Evolutionary conservation across 1,140 invertebrate genomes (phyloP).

Genomic region (Cephus cinctus): DNA sequence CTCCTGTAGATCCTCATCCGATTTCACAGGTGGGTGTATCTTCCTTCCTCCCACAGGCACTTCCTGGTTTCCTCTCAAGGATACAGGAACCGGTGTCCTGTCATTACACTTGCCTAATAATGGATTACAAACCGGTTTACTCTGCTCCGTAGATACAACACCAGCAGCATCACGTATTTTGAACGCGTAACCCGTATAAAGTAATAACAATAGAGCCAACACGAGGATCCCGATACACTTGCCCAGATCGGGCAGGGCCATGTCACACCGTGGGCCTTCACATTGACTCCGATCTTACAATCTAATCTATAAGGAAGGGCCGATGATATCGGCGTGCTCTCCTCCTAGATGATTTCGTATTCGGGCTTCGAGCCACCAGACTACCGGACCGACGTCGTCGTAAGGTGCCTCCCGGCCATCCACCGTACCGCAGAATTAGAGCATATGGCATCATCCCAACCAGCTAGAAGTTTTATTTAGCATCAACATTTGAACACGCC

Average conservation of each 20-base stretch:
- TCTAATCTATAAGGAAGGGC: too few relatives aligned
- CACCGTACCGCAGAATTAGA: slow-evolving; percentile 44
- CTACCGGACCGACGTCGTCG: slow-evolving; percentile 18
- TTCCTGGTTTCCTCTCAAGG: background rate
- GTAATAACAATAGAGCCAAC: slow-evolving; percentile 28
- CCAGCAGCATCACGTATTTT: slow-evolving; percentile 36
- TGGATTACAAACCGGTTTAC: slow-evolving; percentile 13
- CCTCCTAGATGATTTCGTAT: too few relatives aligned
- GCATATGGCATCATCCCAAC: slow-evolving; percentile 50
- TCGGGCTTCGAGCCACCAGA: background rate
- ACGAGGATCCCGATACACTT: slow-evolving; percentile 31
- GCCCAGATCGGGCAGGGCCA: slow-evolving; percentile 45
- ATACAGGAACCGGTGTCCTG: slow-evolving; percentile 7
- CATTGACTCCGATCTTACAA: slow-evolving; percentile 35
- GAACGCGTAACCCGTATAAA: slow-evolving; percentile 42
- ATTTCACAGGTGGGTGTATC: background rate
- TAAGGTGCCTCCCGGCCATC: slow-evolving; percentile 5
- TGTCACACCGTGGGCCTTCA: slow-evolving; percentile 35
- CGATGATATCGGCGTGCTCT: too few relatives aligned
- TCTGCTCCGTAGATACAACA: background rate
- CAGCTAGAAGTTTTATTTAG: slow-evolving; percentile 56
- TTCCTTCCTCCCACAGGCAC: background rate
- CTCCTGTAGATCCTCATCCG: background rate
- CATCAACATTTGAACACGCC: slow-evolving; percentile 37
- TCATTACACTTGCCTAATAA: slow-evolving; percentile 28